Base-by-base conservation (phyloP, 2,888 invertebrate genomes). In the Amiota mariae region DNA sequence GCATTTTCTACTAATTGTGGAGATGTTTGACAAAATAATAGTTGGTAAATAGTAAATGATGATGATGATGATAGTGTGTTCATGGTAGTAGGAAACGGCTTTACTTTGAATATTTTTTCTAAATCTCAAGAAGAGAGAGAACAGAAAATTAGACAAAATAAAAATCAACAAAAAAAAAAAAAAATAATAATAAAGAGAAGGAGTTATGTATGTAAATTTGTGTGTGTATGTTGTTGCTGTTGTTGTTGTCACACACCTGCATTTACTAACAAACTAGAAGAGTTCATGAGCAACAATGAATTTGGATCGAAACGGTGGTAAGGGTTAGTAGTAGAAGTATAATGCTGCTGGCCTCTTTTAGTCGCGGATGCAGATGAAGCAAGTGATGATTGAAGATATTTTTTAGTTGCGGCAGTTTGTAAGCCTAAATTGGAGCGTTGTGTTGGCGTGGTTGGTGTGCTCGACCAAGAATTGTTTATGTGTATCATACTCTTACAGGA, bases 401-500 rank as follows among this genome's bases (percentile, higher is more conserved):
- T 89, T 88, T 88, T 89, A 87, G 88, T 88, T 81, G 89, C 87
- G 72, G 87, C 84, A 75, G 88, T 88, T 87, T 88, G 87, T 76
- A 88, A 84, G 82, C 87, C 87, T 80, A 87, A 80, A 81, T 85
- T 85, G 72, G 88, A 86, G 80, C 87, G 87, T 80, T 86, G 85
- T 79, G 81, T 78, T 71, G 78, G 73, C 73, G 78, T 73, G 76
- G 77, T 68, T 64, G 77, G 68, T 76, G 76, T 76, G 80, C 75
- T 90, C 74, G 85, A 87, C 86, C 87, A 87, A 70, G 82, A 78
- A 85, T 78, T 82, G n/a, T 87, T 85, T 85, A 91, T 88, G 81
- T 91, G 91, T 81, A 90, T 89, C 91, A 92, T 91, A 89, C 91
- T 92, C 87, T 90, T 90, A 83, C 90, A 88, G 77, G 89, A 87